Conservation (phyloP, 37 sponge, comb jelly and placozoan species). For the Chondrosia reniformis region DNA sequence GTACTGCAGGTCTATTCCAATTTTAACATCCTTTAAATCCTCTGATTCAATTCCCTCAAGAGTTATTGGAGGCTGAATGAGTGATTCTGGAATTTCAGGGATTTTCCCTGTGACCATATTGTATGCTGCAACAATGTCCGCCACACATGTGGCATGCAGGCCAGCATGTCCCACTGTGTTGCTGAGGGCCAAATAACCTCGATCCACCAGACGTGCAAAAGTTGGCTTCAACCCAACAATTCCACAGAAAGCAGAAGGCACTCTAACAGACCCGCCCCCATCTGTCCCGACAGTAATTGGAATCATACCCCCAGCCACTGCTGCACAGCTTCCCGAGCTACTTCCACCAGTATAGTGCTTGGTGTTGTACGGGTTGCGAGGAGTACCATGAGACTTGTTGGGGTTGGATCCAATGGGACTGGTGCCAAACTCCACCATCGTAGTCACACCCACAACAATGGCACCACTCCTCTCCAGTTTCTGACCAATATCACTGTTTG, state of each 20-base stretch:
- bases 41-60: slow-evolving; percentile 29
- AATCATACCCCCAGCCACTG: slow-evolving; percentile 85
- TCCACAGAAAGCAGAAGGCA: slow-evolving; percentile 87
- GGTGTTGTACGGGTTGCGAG: slow-evolving; percentile 88
- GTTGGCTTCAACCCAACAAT: slow-evolving; percentile 89
- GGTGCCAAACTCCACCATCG: slow-evolving; percentile 90
- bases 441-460: slow-evolving; percentile 83
- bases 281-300: slow-evolving; percentile 85
- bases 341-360: slow-evolving; percentile 83
- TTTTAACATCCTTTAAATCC: slow-evolving; percentile 39
- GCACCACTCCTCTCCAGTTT: slow-evolving; percentile 79
- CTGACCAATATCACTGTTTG: slow-evolving; percentile 40
- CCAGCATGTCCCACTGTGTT: slow-evolving; percentile 56
- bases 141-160: slow-evolving; percentile 49
- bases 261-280: slow-evolving; percentile 91
- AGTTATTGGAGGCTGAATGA: slow-evolving; percentile 22
- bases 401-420: slow-evolving; percentile 88
- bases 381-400: slow-evolving; percentile 59
- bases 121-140: slow-evolving; percentile 55
- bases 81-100: neutral
- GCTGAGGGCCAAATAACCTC: slow-evolving; percentile 11
- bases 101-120: slow-evolving; percentile 18
- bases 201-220: slow-evolving; percentile 32
- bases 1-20: slow-evolving; percentile 61
- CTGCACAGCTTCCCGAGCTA: slow-evolving; percentile 78